Evolutionary conservation across 2,113 vertebrate species (phyloP).

Genomic region (Nesogale talazaci): DNA sequence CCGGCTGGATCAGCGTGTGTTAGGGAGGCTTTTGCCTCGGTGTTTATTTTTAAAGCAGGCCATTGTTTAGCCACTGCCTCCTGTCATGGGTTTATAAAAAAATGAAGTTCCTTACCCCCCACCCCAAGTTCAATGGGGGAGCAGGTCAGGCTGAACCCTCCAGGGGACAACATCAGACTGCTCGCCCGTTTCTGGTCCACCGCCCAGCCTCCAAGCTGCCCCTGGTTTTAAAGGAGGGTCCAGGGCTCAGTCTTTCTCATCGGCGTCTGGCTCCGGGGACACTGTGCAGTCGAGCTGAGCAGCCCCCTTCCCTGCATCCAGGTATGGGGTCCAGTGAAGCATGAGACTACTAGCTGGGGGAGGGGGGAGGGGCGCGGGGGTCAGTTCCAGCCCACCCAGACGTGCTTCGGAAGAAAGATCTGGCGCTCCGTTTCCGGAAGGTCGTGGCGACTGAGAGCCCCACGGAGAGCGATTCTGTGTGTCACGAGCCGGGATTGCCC

Average conservation of each 20-base stretch:
- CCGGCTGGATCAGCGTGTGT: conserved; percentile 39
- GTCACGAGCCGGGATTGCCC: no score
- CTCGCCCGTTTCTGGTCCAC: conserved; percentile 2
- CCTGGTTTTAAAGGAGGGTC: background rate
- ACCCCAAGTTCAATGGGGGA: background rate
- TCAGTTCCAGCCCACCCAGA: background rate
- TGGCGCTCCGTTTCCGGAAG: background rate
- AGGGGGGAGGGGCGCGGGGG: no score
- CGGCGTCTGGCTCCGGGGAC: background rate
- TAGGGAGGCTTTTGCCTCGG: conserved; percentile 43
- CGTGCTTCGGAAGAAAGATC: background rate
- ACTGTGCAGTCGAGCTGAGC: background rate
- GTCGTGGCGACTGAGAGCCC: background rate
- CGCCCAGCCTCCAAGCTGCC: background rate
- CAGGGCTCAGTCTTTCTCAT: background rate
- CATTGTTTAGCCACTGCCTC: conserved; percentile 67
- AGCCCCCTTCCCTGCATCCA: background rate
- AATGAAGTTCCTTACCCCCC: conserved; percentile 52
- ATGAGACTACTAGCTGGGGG: background rate
- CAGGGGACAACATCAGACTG: background rate
- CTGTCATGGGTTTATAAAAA: conserved; percentile 55
- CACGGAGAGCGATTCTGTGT: background rate
- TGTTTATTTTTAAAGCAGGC: conserved; percentile 78
- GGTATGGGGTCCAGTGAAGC: background rate
- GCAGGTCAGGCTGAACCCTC: background rate